These are phyloP conservation scores for Phalanger gymnotis DNA, from an alignment of 2,797 vertebrate species.

Conservation along the genomic window DNA sequence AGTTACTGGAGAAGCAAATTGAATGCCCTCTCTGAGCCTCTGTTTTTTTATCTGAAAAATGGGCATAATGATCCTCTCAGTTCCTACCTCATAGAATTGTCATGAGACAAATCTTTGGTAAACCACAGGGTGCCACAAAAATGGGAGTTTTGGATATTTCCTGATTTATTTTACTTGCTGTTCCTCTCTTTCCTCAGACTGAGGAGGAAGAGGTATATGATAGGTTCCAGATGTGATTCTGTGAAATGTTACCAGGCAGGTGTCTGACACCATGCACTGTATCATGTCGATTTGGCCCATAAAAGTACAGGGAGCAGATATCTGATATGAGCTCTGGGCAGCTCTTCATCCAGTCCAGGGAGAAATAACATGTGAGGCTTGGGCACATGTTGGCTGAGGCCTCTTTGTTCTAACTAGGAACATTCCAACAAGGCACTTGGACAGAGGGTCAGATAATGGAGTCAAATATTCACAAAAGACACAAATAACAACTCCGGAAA, in stretches of 20 bases:
- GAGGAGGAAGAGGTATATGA: neutral
- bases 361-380: neutral
- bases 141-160: neutral
- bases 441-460: neutral
- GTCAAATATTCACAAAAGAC: neutral
- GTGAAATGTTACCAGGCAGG: fast-evolving
- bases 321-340: fast-evolving
- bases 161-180: neutral
- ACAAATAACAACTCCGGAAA: neutral
- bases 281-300: neutral
- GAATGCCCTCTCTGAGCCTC: neutral
- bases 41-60: neutral
- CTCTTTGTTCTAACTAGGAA: neutral
- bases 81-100: neutral
- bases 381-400: neutral
- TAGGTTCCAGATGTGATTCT: neutral
- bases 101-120: neutral
- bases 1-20: neutral
- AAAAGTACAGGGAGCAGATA: fast-evolving
- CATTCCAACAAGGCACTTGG: neutral
- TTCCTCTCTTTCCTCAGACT: fast-evolving
- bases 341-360: neutral
- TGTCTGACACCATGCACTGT: neutral
- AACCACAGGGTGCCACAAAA: neutral
- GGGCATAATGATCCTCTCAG: neutral